Base-by-base conservation (phyloP, 1,140 invertebrate genomes). In the Meloidogyne hapla region DNA sequence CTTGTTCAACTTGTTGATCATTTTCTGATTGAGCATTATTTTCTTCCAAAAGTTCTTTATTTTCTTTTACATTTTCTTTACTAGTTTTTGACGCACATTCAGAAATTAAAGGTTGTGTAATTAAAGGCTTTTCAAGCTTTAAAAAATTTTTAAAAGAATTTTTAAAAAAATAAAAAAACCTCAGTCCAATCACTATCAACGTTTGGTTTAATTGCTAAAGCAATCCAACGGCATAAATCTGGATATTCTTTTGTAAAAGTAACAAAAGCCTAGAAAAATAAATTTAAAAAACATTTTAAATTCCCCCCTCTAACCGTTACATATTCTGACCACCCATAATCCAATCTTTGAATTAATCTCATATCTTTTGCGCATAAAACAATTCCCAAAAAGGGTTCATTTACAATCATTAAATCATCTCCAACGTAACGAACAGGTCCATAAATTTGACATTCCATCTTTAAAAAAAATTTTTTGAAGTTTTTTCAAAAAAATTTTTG, bases 381-480 rank as follows among this genome's bases (percentile, higher is more conserved):
- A 73, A 40, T 23, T 56, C 71, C 71, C 56, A 73, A 73, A 21
- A 61, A 28, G 5, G 26, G 38, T 38, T 73, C 71, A 10, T 26
- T 33, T 25, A 40, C 28, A 4, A 73, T 8, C 12, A 73, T 38
- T 13, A 26, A 13, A 3, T 73, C 56, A 13, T 23, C 48, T 42
- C 56, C 56, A 61, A 42, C 15, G n/a, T 70, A 33, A 61, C 69
- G 69, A 26, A 70, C 5, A 48, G 40, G 69, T 18, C 33, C 69
- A 8, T 18, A 26, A 45, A 70, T 15, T 26, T 56, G 28, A 21
- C 25, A 56, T 25, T 25, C n/a, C 45, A 70, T 15, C 69, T 70
- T 23, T 45, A 40, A 69, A 26, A 26, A 15, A 42, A 69, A 42
- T 33, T 18, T 33, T 33, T 33, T 33, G 33, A 4, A 8, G 4